A percentile compares a stretch with the other conserved stretches of the same genome.
phyloP scores from a whole-genome alignment of 2,797 vertebrate species.

The Champsocephalus esox region DNA sequence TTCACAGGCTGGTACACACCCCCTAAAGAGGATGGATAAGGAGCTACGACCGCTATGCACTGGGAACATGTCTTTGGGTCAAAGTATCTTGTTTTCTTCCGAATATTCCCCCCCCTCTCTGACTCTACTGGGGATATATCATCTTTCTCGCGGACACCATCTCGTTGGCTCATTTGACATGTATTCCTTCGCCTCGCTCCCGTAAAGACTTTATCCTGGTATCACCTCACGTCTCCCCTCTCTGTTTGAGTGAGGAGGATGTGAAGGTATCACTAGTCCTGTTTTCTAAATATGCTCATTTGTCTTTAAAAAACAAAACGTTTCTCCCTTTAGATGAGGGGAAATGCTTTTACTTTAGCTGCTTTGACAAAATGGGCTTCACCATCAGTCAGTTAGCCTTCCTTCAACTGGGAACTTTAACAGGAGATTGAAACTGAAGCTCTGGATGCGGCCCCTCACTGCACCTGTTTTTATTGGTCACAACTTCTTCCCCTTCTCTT shows the following conservation, averaged over 20 bases:
- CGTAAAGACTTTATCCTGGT: constrained; percentile 66
- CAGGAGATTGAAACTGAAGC: constrained; percentile 65
- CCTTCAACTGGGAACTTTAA: constrained; percentile 62
- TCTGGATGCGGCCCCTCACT: constrained; percentile 63
- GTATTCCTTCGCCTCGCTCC: constrained; percentile 64
- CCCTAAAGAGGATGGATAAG: constrained; percentile 96
- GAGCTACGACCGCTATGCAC: constrained; percentile 69
- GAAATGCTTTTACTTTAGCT: constrained; percentile 70
- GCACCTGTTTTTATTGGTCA: constrained; percentile 60
- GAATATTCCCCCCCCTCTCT: constrained; percentile 57
- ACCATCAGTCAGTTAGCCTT: constrained; percentile 50
- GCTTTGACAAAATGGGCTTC: constrained; percentile 72
- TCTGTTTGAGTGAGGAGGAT: constrained; percentile 58
- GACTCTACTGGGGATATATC: constrained; percentile 72
- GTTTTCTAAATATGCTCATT: constrained; percentile 73
- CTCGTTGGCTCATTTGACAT: constrained; percentile 74
- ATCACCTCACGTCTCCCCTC: constrained; percentile 56
- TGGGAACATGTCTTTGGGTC: constrained; percentile 79
- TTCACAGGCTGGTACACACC: constrained; percentile 95
- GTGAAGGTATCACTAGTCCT: constrained; percentile 55
- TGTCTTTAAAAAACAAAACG: constrained; percentile 58
- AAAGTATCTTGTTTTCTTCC: constrained; percentile 77
- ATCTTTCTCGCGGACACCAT: constrained; percentile 68
- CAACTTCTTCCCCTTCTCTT: neutral
- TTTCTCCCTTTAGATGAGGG: constrained; percentile 57